Evolutionary conservation across 2,113 vertebrate genomes (phyloP), one percentile per base, ranked within the genome.

Genomic region (Astur gentilis): DNA sequence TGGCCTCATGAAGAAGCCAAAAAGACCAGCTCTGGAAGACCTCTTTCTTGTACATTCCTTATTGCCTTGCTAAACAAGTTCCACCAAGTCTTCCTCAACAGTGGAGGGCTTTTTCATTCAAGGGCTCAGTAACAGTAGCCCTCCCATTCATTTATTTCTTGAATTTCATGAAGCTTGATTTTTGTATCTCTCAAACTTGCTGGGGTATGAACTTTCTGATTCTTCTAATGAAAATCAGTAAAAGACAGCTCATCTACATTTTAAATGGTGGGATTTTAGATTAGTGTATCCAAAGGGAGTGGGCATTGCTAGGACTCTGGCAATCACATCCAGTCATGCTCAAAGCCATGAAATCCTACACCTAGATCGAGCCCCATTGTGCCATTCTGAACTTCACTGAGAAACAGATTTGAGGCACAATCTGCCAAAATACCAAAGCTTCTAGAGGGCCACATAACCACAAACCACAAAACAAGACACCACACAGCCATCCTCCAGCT

Each of bases 401-500:
- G 36, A 83, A 95, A 83, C 4, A 80, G 21, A 83, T 42, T 62
- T 36, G 26, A 69, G 45, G 32, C 10, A 77, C n/a, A 90, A 85
- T 57, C 36, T 83, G 36, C 22, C 61, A 88, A 92, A 77, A 79
- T 21, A 25, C 7, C 13, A 15, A 60, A 58, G 31, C 11, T 18
- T 32, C 29, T 49, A 62, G 45, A 19, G 20, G 72, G 29, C 16
- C 65, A 38, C 38, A 38, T 10, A 38, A 38, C 38, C 19, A 7
- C 1, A 55, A 66, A 64, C 13, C 13, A 13, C 19, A 20, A 12
- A 50, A 32, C 7, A 62, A 70, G 42, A 57, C 50, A 81, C 4
- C 38, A 52, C 23, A 27, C 0, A 50, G 20, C 0, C 15, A 44
- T 3, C 8, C 26, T 67, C 29, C n/a, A 36, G 3, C 20, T 18